Evolutionary conservation across 2,888 invertebrate species (phyloP).

Genomic region (Hermaeophaga mercurialis): DNA sequence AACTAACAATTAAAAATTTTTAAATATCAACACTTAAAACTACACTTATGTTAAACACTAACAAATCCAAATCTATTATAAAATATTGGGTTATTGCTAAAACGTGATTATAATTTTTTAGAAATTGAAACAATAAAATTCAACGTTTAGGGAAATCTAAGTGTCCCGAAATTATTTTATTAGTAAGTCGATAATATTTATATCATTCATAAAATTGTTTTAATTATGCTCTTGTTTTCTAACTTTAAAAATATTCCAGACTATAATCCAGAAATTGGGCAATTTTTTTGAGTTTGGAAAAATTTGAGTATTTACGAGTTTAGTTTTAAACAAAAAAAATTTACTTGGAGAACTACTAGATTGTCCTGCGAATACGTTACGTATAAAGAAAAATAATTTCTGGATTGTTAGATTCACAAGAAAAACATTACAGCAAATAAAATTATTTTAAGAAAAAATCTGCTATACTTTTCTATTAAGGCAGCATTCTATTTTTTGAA

Average conservation of each 20-base stretch:
- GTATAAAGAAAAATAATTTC: no score
- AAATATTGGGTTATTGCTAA: conserved; percentile 42
- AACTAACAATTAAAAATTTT: conserved; percentile 39
- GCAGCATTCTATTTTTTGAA: no score
- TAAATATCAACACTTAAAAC: conserved; percentile 51
- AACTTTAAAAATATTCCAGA: conserved; percentile 23
- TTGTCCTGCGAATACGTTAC: no score
- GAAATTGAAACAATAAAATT: conserved; percentile 37
- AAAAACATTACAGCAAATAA: no score
- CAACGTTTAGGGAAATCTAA: conserved; percentile 29
- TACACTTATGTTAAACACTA: conserved; percentile 44
- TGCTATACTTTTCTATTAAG: no score
- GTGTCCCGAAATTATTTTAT: conserved; percentile 29
- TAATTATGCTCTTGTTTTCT: conserved; percentile 20
- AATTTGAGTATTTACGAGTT: no score
- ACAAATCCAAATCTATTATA: conserved; percentile 42
- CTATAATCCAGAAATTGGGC: no score
- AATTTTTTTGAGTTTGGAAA: no score
- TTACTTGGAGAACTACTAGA: no score
- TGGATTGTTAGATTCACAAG: no score
- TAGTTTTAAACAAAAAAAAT: no score
- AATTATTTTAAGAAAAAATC: no score
- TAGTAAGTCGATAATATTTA: conserved; percentile 33
- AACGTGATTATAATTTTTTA: conserved; percentile 33
- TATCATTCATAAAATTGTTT: conserved; percentile 33